A percentile compares a stretch with the other conserved stretches of the same genome.
These are phyloP conservation scores for Steatocranus sp. DNA, from an alignment of 2,797 vertebrate species.

Conservation along the genomic window DNA sequence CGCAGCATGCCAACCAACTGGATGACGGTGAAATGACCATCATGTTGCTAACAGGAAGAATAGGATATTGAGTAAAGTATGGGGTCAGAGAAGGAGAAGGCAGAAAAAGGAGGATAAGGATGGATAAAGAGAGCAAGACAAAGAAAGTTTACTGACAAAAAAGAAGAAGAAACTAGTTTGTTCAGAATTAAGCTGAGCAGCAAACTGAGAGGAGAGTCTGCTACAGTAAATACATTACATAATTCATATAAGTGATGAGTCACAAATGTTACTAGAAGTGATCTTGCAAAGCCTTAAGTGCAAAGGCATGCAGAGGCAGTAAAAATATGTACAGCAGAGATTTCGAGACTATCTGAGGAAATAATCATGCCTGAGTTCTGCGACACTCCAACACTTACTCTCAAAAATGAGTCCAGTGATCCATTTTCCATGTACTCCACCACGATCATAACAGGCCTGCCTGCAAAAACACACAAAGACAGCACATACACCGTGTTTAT, in stretches of 20 bases:
- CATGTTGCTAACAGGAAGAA: slow-evolving; percentile 81
- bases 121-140: neutral
- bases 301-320: neutral
- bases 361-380: neutral
- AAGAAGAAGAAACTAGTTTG: neutral
- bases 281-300: neutral
- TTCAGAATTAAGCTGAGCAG: neutral
- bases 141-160: neutral
- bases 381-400: slow-evolving; percentile 74
- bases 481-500: neutral
- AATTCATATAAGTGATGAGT: neutral
- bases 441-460: slow-evolving; percentile 96
- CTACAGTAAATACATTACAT: neutral
- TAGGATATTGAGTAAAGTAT: neutral
- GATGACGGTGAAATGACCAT: slow-evolving; percentile 95
- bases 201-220: neutral
- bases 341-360: neutral
- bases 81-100: neutral
- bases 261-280: neutral
- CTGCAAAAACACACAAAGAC: slow-evolving; percentile 78
- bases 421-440: slow-evolving; percentile 98
- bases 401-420: slow-evolving; percentile 92
- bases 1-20: slow-evolving; percentile 97
- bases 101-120: neutral
- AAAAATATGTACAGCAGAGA: neutral